Evolutionary conservation across 2,888 invertebrate genomes (phyloP), one percentile per base, ranked within the genome.

Genomic region (Parnassius orleans): DNA sequence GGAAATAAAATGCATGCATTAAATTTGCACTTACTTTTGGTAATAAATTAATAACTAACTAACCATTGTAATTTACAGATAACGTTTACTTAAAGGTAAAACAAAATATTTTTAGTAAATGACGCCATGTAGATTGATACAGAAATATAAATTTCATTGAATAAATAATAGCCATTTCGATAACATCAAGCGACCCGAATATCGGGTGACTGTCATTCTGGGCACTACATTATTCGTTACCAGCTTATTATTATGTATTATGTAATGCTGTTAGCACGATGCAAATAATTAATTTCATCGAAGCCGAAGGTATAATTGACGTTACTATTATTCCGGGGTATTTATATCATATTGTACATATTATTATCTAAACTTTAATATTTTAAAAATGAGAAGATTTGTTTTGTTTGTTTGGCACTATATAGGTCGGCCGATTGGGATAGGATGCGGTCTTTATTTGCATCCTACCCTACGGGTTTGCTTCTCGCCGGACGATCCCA

Each of bases 131-230:
- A 50, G 50, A 57, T 57, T 50, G 51, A 57, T 57, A 50, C 50
- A 57, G 50, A 57, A 57, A 58, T 58, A 58, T 58, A 51, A 44
- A 52, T 58, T 52, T 58, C 52, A 53, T 58, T 58, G 52, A 58
- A 58, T 53, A 53, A 60, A 54, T 60, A 60, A 60, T 53, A 53
- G 53, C 11, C 46, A 48, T 33, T 41, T 60, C 53, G 47, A 60
- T 47, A 60, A 33, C 53, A 48, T 42, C 53, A 15, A 47, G 15
- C 60, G 12, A 15, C 14, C 54, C 48, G 54, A 33, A 43, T 50
- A 60, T 47, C 43, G 60, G 24, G 46, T 53, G 54, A 43, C 43
- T 54, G 60, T 60, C 54, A 43, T 42, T 54, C 54, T 50, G 19
- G 42, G 15, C 14, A 54, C 60, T 59, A 53, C 53, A 24, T 24